Evolutionary conservation across 2,888 invertebrate species (phyloP).

Genomic region (Neria commutata): DNA sequence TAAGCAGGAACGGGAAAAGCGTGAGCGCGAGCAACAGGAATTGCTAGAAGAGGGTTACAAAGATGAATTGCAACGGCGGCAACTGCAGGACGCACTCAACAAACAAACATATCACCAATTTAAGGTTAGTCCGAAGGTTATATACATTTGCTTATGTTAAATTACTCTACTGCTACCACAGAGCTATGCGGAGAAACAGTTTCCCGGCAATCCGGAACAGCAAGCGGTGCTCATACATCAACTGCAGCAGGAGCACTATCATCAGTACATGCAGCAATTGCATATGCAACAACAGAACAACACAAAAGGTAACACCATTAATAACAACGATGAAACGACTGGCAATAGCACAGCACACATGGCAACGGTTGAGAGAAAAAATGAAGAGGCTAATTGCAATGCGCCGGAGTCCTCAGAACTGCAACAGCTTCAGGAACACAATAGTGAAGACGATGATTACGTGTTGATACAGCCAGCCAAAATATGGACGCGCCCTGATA

Average conservation of each 20-base stretch:
- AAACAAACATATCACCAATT: slow-evolving; percentile 92
- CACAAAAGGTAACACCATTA: not conserved
- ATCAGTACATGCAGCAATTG: slow-evolving; percentile 97
- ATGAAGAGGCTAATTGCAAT: slow-evolving; percentile 8
- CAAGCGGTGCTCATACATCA: slow-evolving; percentile 93
- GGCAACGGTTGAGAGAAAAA: slow-evolving; percentile 36
- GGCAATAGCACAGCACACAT: slow-evolving; percentile 2
- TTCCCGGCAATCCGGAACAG: slow-evolving; percentile 82
- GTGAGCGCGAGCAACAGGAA: slow-evolving; percentile 49
- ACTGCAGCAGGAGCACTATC: slow-evolving; percentile 97
- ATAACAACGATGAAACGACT: slow-evolving; percentile 4
- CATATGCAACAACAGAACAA: slow-evolving; percentile 60
- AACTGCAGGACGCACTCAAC: slow-evolving; percentile 95
- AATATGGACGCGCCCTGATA: slow-evolving; percentile 94
- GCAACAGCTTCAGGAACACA: slow-evolving; percentile 17
- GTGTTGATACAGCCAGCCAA: slow-evolving; percentile 75
- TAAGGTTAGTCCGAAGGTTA: slow-evolving; percentile 59
- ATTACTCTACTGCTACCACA: slow-evolving; percentile 30
- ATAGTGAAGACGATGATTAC: slow-evolving; percentile 58
- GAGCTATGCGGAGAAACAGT: slow-evolving; percentile 93
- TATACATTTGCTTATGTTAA: not conserved
- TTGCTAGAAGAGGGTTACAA: slow-evolving; percentile 51
- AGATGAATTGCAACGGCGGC: slow-evolving; percentile 64
- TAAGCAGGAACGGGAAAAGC: slow-evolving; percentile 43
- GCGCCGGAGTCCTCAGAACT: slow-evolving; percentile 10